Evolutionary conservation across 2,888 invertebrate genomes (phyloP).

Genomic region (Drosophila melanosoma): DNA sequence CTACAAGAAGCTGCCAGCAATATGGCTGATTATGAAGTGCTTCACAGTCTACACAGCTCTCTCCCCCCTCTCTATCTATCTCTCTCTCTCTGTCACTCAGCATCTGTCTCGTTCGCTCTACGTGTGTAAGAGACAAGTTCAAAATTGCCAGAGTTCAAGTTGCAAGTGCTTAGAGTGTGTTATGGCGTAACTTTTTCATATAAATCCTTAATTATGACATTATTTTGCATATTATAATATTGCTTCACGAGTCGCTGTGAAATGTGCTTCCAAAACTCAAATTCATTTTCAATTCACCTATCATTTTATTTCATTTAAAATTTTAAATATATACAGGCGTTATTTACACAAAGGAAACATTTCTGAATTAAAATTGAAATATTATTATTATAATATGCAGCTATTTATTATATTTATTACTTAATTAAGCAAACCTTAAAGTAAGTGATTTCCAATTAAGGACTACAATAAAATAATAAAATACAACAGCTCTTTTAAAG

Average conservation of each 20-base stretch:
- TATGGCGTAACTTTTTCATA: slow-evolving; percentile 74
- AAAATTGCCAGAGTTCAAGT: slow-evolving; percentile 69
- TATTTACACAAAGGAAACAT: background rate
- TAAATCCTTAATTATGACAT: slow-evolving; percentile 84
- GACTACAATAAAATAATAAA: background rate
- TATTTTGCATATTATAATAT: slow-evolving; percentile 82
- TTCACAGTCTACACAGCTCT: slow-evolving; percentile 32
- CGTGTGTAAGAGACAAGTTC: slow-evolving; percentile 51
- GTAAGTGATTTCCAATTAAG: background rate
- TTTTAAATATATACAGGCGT: background rate
- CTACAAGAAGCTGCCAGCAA: slow-evolving; percentile 58
- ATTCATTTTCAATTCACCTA: background rate
- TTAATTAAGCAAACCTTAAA: background rate
- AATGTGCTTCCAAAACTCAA: slow-evolving; percentile 20
- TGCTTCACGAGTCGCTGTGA: slow-evolving; percentile 6
- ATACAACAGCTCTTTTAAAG: background rate
- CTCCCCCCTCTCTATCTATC: background rate
- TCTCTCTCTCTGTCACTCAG: background rate
- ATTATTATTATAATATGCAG: background rate
- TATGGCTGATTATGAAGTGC: slow-evolving; percentile 69
- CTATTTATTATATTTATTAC: background rate
- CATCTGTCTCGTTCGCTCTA: slow-evolving; percentile 1
- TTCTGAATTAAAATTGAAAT: background rate
- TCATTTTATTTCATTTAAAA: background rate
- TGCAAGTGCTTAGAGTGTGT: slow-evolving; percentile 59